phyloP scores from a whole-genome alignment of 2,888 invertebrate species.

The Embidobia sp. region DNA sequence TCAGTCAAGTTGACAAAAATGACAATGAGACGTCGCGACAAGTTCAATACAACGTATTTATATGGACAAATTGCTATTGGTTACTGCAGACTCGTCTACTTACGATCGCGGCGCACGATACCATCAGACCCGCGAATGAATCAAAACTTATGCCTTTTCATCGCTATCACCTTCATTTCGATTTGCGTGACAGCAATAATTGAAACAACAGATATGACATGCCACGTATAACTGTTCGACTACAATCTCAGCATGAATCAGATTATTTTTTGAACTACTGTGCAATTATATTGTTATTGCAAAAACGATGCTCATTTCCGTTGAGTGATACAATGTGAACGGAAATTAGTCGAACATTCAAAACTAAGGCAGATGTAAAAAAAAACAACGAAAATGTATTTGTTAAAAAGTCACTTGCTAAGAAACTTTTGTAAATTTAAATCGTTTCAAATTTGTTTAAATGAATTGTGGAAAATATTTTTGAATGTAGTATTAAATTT shows the following conservation, averaged over 20 bases:
- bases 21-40: background rate
- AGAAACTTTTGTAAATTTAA: too few species aligned
- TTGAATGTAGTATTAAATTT: too few species aligned
- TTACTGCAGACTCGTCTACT: constrained; percentile 47
- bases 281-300: constrained; percentile 6
- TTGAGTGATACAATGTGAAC: background rate
- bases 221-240: constrained; percentile 30
- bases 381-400: too few species aligned
- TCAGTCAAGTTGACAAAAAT: constrained; percentile 8
- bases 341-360: background rate
- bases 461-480: too few species aligned
- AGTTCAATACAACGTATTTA: constrained; percentile 16
- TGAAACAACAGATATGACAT: constrained; percentile 50
- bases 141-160: constrained; percentile 64
- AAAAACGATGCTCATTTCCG: constrained; percentile 25
- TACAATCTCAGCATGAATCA: constrained; percentile 33
- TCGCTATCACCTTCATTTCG: constrained; percentile 50
- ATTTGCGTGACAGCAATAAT: constrained; percentile 61
- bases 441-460: too few species aligned
- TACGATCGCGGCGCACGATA: constrained; percentile 42
- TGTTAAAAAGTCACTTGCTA: too few species aligned
- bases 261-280: constrained; percentile 29
- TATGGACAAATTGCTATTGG: constrained; percentile 49
- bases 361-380: too few species aligned
- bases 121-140: constrained; percentile 52